Evolutionary conservation across 1,140 invertebrate species (phyloP).

Genomic region (Leptestheria dahalacensis): DNA sequence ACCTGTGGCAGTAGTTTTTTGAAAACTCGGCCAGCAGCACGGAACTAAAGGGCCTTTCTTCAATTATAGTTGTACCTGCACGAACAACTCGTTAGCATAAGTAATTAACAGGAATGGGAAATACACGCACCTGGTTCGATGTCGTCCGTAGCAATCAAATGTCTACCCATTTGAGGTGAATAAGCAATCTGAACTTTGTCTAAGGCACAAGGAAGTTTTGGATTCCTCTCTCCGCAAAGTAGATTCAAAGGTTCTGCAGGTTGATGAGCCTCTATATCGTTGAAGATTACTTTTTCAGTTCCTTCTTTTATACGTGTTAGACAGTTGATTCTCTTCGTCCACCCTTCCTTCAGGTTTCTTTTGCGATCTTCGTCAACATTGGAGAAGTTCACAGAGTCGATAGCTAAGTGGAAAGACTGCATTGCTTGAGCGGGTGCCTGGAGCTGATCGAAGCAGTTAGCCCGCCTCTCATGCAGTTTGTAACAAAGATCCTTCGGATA

Average conservation of each 20-base stretch:
- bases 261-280: background rate
- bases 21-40: constrained; percentile 28
- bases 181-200: constrained; percentile 4
- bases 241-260: background rate
- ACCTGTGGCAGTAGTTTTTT: constrained; percentile 32
- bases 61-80: constrained; percentile 23
- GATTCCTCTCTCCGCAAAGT: constrained; percentile 1
- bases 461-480: constrained; percentile 29
- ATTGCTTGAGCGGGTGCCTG: background rate
- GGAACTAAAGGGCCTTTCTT: constrained; percentile 32
- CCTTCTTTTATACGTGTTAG: background rate
- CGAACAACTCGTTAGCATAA: background rate
- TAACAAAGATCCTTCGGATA: constrained; percentile 31
- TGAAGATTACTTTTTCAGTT: background rate
- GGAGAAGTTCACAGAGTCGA: background rate
- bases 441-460: constrained; percentile 19
- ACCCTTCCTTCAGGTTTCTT: background rate
- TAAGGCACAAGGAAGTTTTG: constrained; percentile 5
- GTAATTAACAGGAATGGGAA: background rate
- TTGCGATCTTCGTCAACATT: background rate
- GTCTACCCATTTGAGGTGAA: constrained; percentile 9
- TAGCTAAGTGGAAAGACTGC: constrained; percentile 1
- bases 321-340: background rate
- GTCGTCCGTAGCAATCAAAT: constrained; percentile 15
- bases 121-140: constrained; percentile 7